Percentiles rank a stretch among this genome's conserved stretches.
phyloP scores from a whole-genome alignment of 2,888 invertebrate species.

The Hypolimnas misippus region DNA sequence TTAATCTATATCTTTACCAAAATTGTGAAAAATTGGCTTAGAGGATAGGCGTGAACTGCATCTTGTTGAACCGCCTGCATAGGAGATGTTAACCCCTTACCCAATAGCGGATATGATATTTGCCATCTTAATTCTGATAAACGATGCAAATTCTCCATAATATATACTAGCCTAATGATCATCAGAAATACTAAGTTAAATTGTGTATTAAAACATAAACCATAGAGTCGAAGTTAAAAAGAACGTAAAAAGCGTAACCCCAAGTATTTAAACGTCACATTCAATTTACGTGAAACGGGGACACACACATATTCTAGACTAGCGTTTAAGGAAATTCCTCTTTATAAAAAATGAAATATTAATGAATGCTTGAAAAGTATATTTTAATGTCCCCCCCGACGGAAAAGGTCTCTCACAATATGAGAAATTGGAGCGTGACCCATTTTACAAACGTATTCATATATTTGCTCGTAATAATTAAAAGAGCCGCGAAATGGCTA shows the following conservation, averaged over 20 bases:
- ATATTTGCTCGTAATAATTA: slow-evolving; percentile 31
- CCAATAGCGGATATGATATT: too few relatives aligned
- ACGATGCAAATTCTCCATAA: too few relatives aligned
- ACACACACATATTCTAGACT: background rate
- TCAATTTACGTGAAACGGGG: background rate
- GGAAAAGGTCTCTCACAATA: slow-evolving; percentile 24
- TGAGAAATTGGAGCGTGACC: slow-evolving; percentile 37
- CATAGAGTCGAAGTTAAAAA: background rate
- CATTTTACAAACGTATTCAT: slow-evolving; percentile 33
- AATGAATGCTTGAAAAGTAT: slow-evolving; percentile 24
- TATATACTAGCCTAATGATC: background rate
- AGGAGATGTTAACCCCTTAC: too few relatives aligned
- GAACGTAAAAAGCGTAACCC: background rate
- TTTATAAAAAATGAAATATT: slow-evolving; percentile 18
- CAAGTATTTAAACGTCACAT: slow-evolving; percentile 1
- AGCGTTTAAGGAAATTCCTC: slow-evolving; percentile 1
- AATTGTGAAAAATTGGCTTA: too few relatives aligned
- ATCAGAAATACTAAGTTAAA: background rate
- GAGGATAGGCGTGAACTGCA: too few relatives aligned
- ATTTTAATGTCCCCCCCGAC: slow-evolving; percentile 18
- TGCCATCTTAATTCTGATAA: too few relatives aligned
- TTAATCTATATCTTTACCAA: too few relatives aligned
- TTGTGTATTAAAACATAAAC: background rate
- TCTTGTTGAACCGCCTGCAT: too few relatives aligned
- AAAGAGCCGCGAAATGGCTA: slow-evolving; percentile 33